Evolutionary conservation across 2,888 invertebrate species (phyloP).

Genomic region (Drosophila mimetica): DNA sequence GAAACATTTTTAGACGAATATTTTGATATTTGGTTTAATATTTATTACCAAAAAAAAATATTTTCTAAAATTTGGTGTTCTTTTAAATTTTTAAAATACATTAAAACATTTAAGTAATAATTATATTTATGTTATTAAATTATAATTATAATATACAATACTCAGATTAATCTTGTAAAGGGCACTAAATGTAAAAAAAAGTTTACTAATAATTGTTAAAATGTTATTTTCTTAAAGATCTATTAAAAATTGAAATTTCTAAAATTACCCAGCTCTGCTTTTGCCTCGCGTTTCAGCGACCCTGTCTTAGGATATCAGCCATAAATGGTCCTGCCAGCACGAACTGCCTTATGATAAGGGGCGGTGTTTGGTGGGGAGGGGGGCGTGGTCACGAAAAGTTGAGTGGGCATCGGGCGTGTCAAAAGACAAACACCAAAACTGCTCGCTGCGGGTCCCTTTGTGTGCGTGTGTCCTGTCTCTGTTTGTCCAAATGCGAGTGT

Average conservation of each 20-base stretch:
- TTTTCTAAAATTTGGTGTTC: too few relatives aligned
- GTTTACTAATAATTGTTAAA: too few relatives aligned
- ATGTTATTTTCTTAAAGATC: too few relatives aligned
- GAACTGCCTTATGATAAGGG: neutral
- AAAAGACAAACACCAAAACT: slow-evolving; percentile 68
- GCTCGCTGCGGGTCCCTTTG: slow-evolving; percentile 46
- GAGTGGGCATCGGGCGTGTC: slow-evolving; percentile 57
- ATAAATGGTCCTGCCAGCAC: slow-evolving; percentile 19
- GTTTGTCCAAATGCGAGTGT: slow-evolving; percentile 50
- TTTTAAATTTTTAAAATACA: too few relatives aligned
- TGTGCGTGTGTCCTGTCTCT: slow-evolving; percentile 44
- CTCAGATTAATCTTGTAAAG: too few relatives aligned
- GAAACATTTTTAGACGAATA: too few relatives aligned
- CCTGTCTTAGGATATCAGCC: slow-evolving; percentile 20
- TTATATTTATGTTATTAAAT: too few relatives aligned
- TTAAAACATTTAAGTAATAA: too few relatives aligned
- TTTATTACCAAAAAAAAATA: too few relatives aligned
- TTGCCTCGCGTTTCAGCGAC: neutral
- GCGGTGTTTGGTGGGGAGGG: neutral
- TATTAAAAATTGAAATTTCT: neutral
- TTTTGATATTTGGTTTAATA: too few relatives aligned
- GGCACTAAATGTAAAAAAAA: too few relatives aligned
- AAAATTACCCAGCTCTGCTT: neutral
- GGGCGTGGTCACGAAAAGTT: slow-evolving; percentile 28
- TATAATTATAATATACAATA: too few relatives aligned